Conservation (phyloP, 2,113 vertebrate genomes). For the Zeus faber region DNA sequence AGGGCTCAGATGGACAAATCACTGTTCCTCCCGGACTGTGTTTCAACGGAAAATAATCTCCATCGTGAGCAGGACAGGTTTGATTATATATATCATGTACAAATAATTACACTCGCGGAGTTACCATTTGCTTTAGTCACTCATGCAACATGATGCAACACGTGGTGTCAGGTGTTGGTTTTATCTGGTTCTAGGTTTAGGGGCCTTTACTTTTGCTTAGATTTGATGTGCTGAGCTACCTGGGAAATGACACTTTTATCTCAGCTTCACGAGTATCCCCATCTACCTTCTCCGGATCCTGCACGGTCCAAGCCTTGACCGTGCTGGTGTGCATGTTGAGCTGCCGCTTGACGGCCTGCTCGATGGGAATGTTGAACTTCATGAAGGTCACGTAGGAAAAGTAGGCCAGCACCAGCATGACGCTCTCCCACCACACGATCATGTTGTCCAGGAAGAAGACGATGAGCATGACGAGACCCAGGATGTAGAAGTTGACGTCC, state of each 20-base stretch:
- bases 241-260: too few species aligned
- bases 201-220: too few species aligned
- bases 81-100: slow-evolving; percentile 1
- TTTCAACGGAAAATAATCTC: slow-evolving; percentile 20
- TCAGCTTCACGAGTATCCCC: not conserved
- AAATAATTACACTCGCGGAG: too few species aligned
- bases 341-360: slow-evolving; percentile 78
- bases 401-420: slow-evolving; percentile 81
- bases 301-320: slow-evolving; percentile 77
- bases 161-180: too few species aligned
- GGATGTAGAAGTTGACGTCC: slow-evolving; percentile 87
- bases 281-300: slow-evolving; percentile 81
- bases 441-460: slow-evolving; percentile 89
- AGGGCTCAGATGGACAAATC: slow-evolving; percentile 37
- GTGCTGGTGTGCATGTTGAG: slow-evolving; percentile 77
- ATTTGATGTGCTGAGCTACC: too few species aligned
- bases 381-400: slow-evolving; percentile 84
- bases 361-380: slow-evolving; percentile 84
- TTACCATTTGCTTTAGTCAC: too few species aligned
- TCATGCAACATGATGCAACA: too few species aligned
- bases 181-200: too few species aligned
- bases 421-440: slow-evolving; percentile 91
- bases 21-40: slow-evolving; percentile 14
- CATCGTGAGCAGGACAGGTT: slow-evolving; percentile 38
- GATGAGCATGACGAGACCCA: slow-evolving; percentile 90